Evolutionary conservation across 2,113 vertebrate genomes (phyloP).

Genomic region (Geococcyx californianus): DNA sequence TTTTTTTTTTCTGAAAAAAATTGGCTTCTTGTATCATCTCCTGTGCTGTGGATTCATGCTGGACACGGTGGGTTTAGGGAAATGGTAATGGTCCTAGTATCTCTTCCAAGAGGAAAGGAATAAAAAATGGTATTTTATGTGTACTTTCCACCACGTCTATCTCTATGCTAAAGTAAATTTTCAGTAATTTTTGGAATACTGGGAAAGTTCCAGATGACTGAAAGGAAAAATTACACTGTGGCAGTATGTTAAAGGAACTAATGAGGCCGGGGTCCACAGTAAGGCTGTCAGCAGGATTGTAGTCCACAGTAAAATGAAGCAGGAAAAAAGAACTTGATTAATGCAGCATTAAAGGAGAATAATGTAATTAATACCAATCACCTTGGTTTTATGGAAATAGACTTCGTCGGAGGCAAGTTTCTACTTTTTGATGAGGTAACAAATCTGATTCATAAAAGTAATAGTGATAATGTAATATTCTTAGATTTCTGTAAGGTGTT

Average conservation of each 20-base stretch:
- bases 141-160: neutral
- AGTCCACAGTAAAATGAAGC: neutral
- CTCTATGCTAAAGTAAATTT: neutral
- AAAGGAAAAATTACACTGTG: slow-evolving; percentile 8
- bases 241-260: slow-evolving; percentile 30
- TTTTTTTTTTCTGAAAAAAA: neutral
- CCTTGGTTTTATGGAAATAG: slow-evolving; percentile 19
- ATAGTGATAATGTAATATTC: slow-evolving; percentile 26
- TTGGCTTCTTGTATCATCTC: neutral
- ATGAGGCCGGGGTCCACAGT: neutral
- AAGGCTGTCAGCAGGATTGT: slow-evolving; percentile 5
- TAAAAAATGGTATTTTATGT: neutral
- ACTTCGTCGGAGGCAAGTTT: slow-evolving; percentile 16
- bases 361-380: slow-evolving; percentile 40
- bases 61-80: neutral
- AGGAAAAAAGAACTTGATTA: slow-evolving; percentile 30
- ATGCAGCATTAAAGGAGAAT: slow-evolving; percentile 5
- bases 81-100: neutral
- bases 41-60: neutral
- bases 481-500: slow-evolving; percentile 34
- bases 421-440: slow-evolving; percentile 23
- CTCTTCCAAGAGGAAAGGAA: neutral
- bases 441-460: slow-evolving; percentile 36
- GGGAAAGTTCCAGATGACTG: slow-evolving; percentile 5
- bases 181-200: slow-evolving; percentile 23